Evolutionary conservation across 2,888 invertebrate genomes (phyloP), one percentile per base, ranked within the genome.

Genomic region (Zygogramma bicolorata): DNA sequence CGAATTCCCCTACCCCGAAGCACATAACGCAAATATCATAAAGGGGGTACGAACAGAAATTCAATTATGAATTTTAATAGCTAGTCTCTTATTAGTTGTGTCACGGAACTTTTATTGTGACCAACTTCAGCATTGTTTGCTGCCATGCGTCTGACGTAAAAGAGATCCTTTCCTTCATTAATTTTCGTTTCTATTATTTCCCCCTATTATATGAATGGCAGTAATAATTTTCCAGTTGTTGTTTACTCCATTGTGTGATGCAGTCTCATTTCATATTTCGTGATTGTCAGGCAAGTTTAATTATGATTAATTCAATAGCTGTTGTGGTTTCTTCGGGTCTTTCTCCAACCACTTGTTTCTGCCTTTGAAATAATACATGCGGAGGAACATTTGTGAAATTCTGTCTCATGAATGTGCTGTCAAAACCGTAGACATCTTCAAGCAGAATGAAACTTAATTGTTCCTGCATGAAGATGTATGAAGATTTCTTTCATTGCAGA

Each of bases 11-110:
- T 53, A 25, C 25, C 4, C 6, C 27, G 53, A 53, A 6, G n/a
- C 53, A 6, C n/a, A 53, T 15, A 53, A n/a, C 10, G 53, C 5
- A 53, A 53, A 53, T 53, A 53, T 53, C 53, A 27, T 53, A 53
- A 53, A 53, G 53, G 60, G 70, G 70, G 60, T 70, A 60, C 68
- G 46, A 68, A 60, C 69, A 70, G 66, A 69, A 78, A 79, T 79
- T 77, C 78, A 78, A 78, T 79, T 78, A 79, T 77, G 73, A 77
- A 75, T 76, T 79, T 74, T 73, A 75, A 77, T 75, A 77, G 70
- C 65, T 65, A 46, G 69, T 65, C 70, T 75, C 76, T 77, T 60
- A 61, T 80, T 77, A 76, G 78, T 76, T 75, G 77, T 77, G 77
- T 79, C 77, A 75, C 65, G 20, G 34, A 75, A 75, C 72, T 78